phyloP scores from a whole-genome alignment of 2,888 invertebrate species.

The Muschampia plurimacula region DNA sequence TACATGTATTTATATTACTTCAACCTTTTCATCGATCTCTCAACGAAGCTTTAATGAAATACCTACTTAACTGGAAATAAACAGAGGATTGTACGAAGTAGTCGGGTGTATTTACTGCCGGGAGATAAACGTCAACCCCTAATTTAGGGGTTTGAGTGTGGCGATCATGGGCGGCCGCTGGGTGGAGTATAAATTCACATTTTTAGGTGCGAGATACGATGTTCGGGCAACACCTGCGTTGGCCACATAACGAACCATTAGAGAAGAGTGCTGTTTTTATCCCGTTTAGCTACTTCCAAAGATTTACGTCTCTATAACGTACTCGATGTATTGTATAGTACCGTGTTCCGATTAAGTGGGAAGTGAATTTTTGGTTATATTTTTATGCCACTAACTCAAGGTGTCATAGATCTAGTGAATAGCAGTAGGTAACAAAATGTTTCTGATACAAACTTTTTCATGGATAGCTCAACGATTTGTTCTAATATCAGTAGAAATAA shows the following conservation, averaged over 20 bases:
- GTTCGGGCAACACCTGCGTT: constrained; percentile 70
- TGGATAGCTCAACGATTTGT: too few species aligned
- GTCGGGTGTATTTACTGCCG: constrained; percentile 72
- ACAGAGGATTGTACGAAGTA: constrained; percentile 31
- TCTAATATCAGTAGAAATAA: too few species aligned
- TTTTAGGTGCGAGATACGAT: constrained; percentile 70
- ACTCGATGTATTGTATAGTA: constrained; percentile 21
- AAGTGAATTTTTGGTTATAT: constrained; percentile 8
- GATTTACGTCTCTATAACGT: constrained; percentile 38
- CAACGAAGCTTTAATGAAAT: constrained; percentile 10
- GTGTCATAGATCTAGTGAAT: background rate
- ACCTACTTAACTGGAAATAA: constrained; percentile 37
- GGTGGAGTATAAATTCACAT: constrained; percentile 81
- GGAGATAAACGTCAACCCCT: constrained; percentile 81
- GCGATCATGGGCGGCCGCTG: constrained; percentile 79
- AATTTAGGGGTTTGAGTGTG: constrained; percentile 81
- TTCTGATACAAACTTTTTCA: too few species aligned
- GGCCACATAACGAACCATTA: constrained; percentile 70
- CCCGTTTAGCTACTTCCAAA: constrained; percentile 53
- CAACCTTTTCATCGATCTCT: background rate
- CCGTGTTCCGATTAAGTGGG: constrained; percentile 7
- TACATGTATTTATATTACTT: too few species aligned
- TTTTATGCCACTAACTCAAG: background rate
- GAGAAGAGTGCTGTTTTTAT: constrained; percentile 54
- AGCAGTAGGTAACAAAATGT: too few species aligned